Conservation (phyloP, 1,140 invertebrate species). For the Lepidurus apus region DNA sequence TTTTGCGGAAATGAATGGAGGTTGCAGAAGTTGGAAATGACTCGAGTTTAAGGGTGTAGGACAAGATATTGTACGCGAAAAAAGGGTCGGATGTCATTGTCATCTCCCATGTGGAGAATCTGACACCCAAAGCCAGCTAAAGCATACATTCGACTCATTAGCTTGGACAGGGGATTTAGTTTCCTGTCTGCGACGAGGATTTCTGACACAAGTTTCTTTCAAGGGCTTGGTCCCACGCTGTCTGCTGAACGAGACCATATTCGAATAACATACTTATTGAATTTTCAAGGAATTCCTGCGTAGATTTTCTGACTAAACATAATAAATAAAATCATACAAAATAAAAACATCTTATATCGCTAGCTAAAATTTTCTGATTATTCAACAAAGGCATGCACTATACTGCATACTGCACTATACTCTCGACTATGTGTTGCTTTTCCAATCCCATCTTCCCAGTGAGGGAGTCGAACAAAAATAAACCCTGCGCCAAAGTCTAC, state of each 20-base stretch:
- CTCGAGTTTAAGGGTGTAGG: background rate
- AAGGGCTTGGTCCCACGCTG: background rate
- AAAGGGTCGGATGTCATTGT: background rate
- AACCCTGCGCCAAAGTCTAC: too few relatives aligned
- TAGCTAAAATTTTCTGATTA: too few relatives aligned
- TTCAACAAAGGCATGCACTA: too few relatives aligned
- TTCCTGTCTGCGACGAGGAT: background rate
- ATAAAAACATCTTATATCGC: too few relatives aligned
- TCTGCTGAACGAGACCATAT: background rate
- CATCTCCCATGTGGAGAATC: constrained; percentile 21
- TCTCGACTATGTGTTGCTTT: too few relatives aligned
- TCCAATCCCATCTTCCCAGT: too few relatives aligned
- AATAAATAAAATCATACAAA: too few relatives aligned
- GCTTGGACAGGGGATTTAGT: constrained; percentile 21
- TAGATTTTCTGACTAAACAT: too few relatives aligned
- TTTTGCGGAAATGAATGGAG: background rate
- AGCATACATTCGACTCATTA: constrained; percentile 17
- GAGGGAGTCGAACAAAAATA: too few relatives aligned
- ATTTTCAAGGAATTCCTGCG: background rate
- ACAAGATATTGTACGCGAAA: constrained; percentile 15
- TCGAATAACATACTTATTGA: background rate
- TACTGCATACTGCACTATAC: too few relatives aligned
- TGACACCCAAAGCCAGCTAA: constrained; percentile 16
- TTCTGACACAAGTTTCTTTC: background rate
- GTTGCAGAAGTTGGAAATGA: background rate